Evolutionary conservation across 2,888 invertebrate genomes (phyloP).

Genomic region (Cecidostiba fungosa): DNA sequence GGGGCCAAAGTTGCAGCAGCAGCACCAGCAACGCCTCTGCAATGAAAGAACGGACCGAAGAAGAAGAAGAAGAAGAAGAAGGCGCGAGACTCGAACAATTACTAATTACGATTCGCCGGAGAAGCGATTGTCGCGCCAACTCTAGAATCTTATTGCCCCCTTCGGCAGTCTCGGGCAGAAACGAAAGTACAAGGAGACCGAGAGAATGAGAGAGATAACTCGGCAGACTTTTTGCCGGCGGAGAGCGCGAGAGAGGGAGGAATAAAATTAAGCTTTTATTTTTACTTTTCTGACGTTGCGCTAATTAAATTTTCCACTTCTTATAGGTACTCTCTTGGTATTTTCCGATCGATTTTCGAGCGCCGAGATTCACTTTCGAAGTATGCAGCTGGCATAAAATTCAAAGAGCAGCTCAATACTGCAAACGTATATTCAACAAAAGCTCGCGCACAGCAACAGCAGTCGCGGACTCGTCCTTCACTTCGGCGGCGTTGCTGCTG

Average conservation of each 20-base stretch:
- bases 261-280: slow-evolving; percentile 14
- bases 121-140: slow-evolving; percentile 32
- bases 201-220: not conserved
- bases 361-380: not conserved
- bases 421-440: too few relatives aligned
- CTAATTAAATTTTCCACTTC: slow-evolving; percentile 1
- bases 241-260: not conserved
- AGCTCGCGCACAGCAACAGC: too few relatives aligned
- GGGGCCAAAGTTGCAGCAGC: slow-evolving; percentile 13
- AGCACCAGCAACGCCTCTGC: not conserved
- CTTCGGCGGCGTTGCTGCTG: too few relatives aligned
- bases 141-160: slow-evolving; percentile 31
- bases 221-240: not conserved
- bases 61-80: not conserved
- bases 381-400: too few relatives aligned
- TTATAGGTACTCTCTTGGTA: too few relatives aligned
- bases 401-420: too few relatives aligned
- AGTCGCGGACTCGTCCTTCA: too few relatives aligned
- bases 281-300: not conserved
- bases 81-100: slow-evolving; percentile 19
- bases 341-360: not conserved
- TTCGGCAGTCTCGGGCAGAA: slow-evolving; percentile 13
- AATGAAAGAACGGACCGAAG: slow-evolving; percentile 25
- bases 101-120: slow-evolving; percentile 34
- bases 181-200: not conserved